phyloP scores from a whole-genome alignment of 1,140 invertebrate species.

The Calycopis cecrops region DNA sequence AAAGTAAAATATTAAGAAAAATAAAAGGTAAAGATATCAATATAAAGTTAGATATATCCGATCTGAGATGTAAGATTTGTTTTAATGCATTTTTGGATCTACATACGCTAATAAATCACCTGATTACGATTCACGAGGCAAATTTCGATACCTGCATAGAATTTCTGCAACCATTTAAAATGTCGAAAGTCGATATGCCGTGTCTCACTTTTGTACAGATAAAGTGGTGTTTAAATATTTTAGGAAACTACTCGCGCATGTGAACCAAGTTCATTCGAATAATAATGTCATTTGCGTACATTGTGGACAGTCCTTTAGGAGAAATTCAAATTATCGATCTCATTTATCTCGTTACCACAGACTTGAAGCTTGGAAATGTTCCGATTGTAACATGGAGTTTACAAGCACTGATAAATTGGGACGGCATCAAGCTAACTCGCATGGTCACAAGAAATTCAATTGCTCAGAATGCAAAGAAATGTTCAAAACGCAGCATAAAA shows the following conservation, averaged over 20 bases:
- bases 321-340: constrained; percentile 43
- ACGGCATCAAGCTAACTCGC: constrained; percentile 43
- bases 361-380: constrained; percentile 43
- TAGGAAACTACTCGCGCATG: constrained; percentile 46
- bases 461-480: constrained; percentile 51
- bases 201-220: constrained; percentile 43
- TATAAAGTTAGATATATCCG: constrained; percentile 51
- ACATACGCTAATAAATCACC: constrained; percentile 46
- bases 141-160: constrained; percentile 45
- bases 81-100: constrained; percentile 35
- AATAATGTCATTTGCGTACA: constrained; percentile 56
- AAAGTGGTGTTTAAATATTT: constrained; percentile 41
- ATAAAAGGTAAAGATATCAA: constrained; percentile 48
- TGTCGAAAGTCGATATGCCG: constrained; percentile 51
- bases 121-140: constrained; percentile 47
- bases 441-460: constrained; percentile 48
- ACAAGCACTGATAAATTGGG: constrained; percentile 48
- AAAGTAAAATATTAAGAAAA: constrained; percentile 49
- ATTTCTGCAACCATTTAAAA: constrained; percentile 44
- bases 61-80: constrained; percentile 50
- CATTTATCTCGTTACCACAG: constrained; percentile 48
- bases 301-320: constrained; percentile 52
- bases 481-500: constrained; percentile 52
- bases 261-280: constrained; percentile 48
- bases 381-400: constrained; percentile 44